Conservation (phyloP, 2,113 vertebrate species). For the Stigmatopora argus region DNA sequence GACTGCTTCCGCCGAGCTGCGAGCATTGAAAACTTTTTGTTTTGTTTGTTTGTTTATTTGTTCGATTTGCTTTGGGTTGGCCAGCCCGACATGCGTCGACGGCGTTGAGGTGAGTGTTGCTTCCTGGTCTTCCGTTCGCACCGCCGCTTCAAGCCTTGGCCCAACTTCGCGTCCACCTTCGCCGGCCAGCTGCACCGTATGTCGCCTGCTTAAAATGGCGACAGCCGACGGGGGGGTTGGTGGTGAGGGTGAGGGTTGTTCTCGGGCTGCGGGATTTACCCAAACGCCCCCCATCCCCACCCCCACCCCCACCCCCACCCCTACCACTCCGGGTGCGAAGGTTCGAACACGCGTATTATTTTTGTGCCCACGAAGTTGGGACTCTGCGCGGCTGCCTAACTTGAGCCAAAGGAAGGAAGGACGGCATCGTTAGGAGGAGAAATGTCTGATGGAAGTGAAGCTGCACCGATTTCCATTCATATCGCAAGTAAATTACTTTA, state of each 20-base stretch:
- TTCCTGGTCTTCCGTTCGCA: slow-evolving; percentile 19
- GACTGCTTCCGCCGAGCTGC: slow-evolving; percentile 39
- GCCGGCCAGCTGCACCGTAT: slow-evolving; percentile 58
- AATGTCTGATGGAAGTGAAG: slow-evolving; percentile 30
- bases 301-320: slow-evolving; percentile 26
- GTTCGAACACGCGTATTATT: slow-evolving; percentile 5
- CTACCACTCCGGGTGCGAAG: slow-evolving; percentile 15
- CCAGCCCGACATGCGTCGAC: slow-evolving; percentile 31
- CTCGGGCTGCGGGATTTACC: neutral
- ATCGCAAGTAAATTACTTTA: neutral
- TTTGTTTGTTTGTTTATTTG: neutral
- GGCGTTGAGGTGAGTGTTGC: slow-evolving; percentile 60
- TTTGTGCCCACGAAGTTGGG: slow-evolving; percentile 46
- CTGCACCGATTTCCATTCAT: neutral
- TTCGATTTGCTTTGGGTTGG: neutral
- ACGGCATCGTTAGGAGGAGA: slow-evolving; percentile 50
- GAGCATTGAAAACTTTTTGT: slow-evolving; percentile 57
- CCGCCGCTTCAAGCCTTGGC: slow-evolving; percentile 32
- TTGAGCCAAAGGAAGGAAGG: slow-evolving; percentile 57
- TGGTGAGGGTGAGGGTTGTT: slow-evolving; percentile 1
- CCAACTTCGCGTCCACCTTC: slow-evolving; percentile 62
- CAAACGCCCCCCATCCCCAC: neutral
- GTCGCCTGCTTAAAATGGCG: slow-evolving; percentile 78
- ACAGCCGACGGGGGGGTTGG: slow-evolving; percentile 55
- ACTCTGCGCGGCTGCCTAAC: slow-evolving; percentile 45